Base-by-base conservation (phyloP, 2,113 vertebrate species). In the Dromaius novaehollandiae region DNA sequence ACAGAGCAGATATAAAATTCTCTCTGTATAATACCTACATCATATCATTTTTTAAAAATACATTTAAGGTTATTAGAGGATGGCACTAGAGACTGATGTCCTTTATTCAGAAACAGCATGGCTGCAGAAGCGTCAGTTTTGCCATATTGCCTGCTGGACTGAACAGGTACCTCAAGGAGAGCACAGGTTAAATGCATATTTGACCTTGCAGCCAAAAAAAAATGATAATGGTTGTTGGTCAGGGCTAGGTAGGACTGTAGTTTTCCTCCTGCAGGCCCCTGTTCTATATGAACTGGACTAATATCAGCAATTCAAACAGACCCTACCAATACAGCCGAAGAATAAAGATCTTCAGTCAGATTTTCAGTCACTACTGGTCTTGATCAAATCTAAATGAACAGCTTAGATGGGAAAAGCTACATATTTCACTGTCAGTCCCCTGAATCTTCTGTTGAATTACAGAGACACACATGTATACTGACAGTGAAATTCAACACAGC, bases 91-190 rank as follows among this genome's bases (percentile, higher is more conserved):
- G 58, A 86, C 11, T 58, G 28, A 84, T 4, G 20, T 16, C n/a
- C 90, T 93, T 94, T 90, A 75, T 89, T 90, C 74, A 87, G 28
- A 80, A 94, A 88, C 34, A 81, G 75, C 68, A 80, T 15, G 89
- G 53, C 75, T 93, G 55, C 20, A 81, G 13, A 78, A 91, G 77
- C 46, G 66, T 36, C 82, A 89, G 81, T 44, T 95, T 94, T 82
- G 66, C 51, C 80, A 82, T 34, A 44, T 0, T 68, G 70, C 44
- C 75, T 86, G 88, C 79, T 88, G 70, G 38, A 80, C 91, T 93
- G 79, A 86, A 75, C 36, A 80, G 50, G 28, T 14, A 0, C 13
- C 64, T 64, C 74, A 90, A 87, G 64, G 75, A 91, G 30, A 78
- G 48, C 58, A 15, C 28, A 4, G 19, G 14, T 61, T 38, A 92